Conservation (phyloP, 2,888 invertebrate genomes). For the Idaea biselata region DNA sequence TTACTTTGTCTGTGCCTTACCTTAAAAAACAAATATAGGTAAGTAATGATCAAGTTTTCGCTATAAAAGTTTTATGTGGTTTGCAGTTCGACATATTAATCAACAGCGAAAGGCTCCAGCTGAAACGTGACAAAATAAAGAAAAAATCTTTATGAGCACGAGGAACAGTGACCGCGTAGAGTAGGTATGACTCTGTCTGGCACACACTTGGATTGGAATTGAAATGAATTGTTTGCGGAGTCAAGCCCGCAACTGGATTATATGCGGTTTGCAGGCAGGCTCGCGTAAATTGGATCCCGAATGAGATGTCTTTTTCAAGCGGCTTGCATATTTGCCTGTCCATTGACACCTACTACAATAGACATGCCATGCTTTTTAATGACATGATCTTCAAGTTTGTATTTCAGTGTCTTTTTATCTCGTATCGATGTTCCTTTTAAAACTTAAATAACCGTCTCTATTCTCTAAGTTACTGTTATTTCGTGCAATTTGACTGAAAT, state of each 20-base stretch:
- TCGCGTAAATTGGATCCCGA: constrained; percentile 65
- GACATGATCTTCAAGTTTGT: background rate
- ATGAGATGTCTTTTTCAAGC: constrained; percentile 63
- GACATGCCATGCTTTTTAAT: background rate
- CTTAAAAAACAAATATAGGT: background rate
- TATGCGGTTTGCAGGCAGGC: constrained; percentile 56
- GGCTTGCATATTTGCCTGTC: constrained; percentile 40
- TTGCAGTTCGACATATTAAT: background rate
- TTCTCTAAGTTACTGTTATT: background rate
- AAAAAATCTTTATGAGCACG: background rate
- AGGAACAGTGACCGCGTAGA: constrained; percentile 31
- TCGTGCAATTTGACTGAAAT: background rate
- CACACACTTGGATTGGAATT: constrained; percentile 59
- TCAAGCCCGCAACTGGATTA: constrained; percentile 53
- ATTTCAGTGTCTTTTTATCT: background rate
- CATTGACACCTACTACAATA: constrained; percentile 14
- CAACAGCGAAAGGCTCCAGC: background rate
- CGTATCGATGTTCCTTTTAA: background rate
- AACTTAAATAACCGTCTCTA: no score
- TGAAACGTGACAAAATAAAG: background rate
- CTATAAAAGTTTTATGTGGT: background rate
- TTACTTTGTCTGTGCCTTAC: background rate
- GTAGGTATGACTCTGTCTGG: constrained; percentile 32
- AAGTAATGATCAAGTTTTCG: background rate
- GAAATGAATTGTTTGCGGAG: constrained; percentile 74